Evolutionary conservation across 2,113 vertebrate species (phyloP).

Genomic region (Poecilia latipinna): DNA sequence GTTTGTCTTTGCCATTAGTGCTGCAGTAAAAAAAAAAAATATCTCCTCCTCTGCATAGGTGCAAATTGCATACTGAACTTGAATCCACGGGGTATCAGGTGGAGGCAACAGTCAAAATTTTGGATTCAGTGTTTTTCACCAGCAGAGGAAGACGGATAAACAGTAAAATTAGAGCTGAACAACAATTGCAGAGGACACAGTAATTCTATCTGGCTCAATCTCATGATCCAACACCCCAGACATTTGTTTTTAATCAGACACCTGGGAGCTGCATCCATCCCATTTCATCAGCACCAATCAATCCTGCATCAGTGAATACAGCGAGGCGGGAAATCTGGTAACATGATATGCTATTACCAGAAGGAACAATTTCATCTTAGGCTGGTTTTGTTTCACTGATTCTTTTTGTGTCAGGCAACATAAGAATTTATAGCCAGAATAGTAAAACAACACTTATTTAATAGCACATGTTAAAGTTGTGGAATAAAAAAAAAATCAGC

Average conservation of each 20-base stretch:
- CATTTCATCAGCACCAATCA: constrained; percentile 62
- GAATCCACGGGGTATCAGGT: not conserved
- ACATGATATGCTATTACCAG: constrained; percentile 45
- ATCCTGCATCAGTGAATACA: constrained; percentile 57
- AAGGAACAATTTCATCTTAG: constrained; percentile 43
- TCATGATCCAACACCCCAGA: constrained; percentile 52
- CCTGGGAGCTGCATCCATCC: constrained; percentile 63
- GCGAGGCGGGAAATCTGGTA: constrained; percentile 25
- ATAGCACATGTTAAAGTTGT: not conserved
- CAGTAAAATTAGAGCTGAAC: constrained; percentile 57
- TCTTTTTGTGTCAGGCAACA: not conserved
- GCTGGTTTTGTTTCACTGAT: constrained; percentile 27
- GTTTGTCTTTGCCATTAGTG: not conserved
- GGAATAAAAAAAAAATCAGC: not conserved
- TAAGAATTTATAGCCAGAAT: not conserved
- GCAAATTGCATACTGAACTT: not conserved
- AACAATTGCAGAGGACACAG: constrained; percentile 67
- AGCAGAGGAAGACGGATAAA: constrained; percentile 38
- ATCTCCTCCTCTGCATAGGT: constrained; percentile 3
- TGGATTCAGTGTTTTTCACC: constrained; percentile 56
- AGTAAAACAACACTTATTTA: not conserved
- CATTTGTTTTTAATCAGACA: constrained; percentile 66
- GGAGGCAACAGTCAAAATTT: constrained; percentile 36
- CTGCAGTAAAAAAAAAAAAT: constrained; percentile 6
- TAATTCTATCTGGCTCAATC: constrained; percentile 58